phyloP scores from a whole-genome alignment of 1,140 invertebrate species.

The Drosophila teissieri region DNA sequence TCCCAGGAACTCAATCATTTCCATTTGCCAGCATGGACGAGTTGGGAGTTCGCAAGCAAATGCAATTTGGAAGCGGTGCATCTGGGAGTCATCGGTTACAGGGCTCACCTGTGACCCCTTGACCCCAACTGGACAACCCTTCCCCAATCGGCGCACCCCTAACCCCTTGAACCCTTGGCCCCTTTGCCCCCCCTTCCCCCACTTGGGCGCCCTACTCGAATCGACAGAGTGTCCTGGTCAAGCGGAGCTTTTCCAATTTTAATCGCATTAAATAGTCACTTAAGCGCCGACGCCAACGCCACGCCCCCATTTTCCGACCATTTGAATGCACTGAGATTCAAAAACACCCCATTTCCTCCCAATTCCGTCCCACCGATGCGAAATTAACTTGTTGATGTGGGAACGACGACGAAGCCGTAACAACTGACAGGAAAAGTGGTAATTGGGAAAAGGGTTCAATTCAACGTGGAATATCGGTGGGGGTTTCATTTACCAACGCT shows the following conservation, averaged over 20 bases:
- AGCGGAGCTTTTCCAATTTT: conserved; percentile 60
- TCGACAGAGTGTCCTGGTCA: conserved; percentile 29
- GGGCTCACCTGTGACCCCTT: conserved; percentile 15
- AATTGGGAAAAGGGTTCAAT: background rate
- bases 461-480: background rate
- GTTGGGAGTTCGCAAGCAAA: conserved; percentile 24
- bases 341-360: conserved; percentile 4
- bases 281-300: conserved; percentile 9
- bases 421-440: conserved; percentile 3
- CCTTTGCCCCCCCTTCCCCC: no score
- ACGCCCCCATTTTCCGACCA: background rate
- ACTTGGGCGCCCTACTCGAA: no score
- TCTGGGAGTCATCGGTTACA: conserved; percentile 13
- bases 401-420: conserved; percentile 32
- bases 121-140: background rate
- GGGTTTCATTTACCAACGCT: conserved; percentile 3
- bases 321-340: conserved; percentile 4
- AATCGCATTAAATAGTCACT: conserved; percentile 74
- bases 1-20: conserved; percentile 27
- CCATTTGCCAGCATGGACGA: conserved; percentile 18
- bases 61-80: conserved; percentile 37
- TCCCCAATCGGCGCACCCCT: background rate
- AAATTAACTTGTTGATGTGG: conserved; percentile 81
- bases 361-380: conserved; percentile 43
- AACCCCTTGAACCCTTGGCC: background rate